Base-by-base conservation (phyloP, 2,888 invertebrate genomes). In the Drosophila siamana region DNA sequence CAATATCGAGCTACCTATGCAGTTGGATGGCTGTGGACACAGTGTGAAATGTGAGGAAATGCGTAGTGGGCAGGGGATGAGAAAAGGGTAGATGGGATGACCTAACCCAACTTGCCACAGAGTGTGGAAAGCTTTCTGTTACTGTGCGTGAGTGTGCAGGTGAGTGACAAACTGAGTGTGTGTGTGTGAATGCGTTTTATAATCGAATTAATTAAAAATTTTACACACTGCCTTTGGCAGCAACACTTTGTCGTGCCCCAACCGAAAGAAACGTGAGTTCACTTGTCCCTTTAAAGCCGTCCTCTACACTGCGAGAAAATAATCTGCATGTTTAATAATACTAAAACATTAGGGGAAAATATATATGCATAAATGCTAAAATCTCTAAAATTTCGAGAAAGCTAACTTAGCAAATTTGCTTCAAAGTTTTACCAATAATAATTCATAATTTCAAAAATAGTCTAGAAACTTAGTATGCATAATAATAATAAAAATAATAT, bases 141-240 rank as follows among this genome's bases (percentile, higher is more conserved):
- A 67, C 43, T 40, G 52, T 36, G 43, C 28, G 51, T 33, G 51
- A 26, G 41, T 50, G 68, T 51, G 48, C 51, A 43, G 56, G 56
- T 44, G 44, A 38, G 64, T 72, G 64, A 24, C 24, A 24, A n/a
- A n/a, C 0, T 65, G 69, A 57, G 54, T 44, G 47, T 38, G 64
- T 72, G 64, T 63, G 70, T 72, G 71, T 68, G 78, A 56, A 66
- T 86, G 83, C 75, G 80, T 80, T 75, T 76, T 72, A 79, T 85
- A 86, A 85, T 85, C 85, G 85, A 86, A 86, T 85, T 85, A 85
- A 85, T 86, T 85, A 85, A 86, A 84, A 84, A 70, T 80, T 72
- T 75, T 76, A 69, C 80, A 69, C 82, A 80, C 64, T 66, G 65
- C 60, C 69, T 63, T 71, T 50, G 68, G 56, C 69, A 60, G 41